These are phyloP conservation scores for Altica lythri DNA, from an alignment of 2,888 invertebrate species.

Conservation along the genomic window DNA sequence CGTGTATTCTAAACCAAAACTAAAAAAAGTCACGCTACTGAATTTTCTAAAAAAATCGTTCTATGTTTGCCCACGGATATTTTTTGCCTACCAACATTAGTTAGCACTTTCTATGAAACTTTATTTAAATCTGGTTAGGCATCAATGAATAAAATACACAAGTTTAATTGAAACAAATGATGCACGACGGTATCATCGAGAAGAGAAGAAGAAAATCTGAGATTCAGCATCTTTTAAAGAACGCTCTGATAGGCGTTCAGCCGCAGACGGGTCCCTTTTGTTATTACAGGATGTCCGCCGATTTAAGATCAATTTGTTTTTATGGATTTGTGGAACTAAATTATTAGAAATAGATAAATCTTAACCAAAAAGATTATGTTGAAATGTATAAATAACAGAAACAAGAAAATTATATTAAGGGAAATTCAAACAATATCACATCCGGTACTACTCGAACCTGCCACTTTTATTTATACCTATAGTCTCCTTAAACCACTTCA, in stretches of 20 bases:
- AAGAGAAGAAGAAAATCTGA: constrained; percentile 13
- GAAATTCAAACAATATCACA: no score
- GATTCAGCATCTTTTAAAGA: constrained; percentile 1
- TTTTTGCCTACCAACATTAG: constrained; percentile 18
- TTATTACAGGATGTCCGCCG: constrained; percentile 23
- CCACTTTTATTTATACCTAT: no score
- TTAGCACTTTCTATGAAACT: constrained; percentile 23
- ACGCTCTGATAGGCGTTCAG: constrained; percentile 14
- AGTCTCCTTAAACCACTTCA: no score
- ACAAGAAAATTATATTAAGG: no score
- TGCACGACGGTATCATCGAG: constrained; percentile 17
- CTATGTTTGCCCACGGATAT: constrained; percentile 4
- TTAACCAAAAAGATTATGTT: no score
- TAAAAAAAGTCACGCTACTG: neutral
- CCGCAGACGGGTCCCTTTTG: constrained; percentile 17
- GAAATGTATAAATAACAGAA: no score
- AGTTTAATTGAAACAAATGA: constrained; percentile 29
- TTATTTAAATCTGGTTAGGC: constrained; percentile 30
- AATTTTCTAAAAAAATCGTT: neutral
- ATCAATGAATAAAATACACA: constrained; percentile 33
- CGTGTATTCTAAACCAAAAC: neutral
- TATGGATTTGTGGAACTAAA: no score
- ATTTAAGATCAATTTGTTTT: no score
- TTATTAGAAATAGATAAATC: no score
- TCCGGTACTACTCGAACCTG: no score